Evolutionary conservation across 2,888 invertebrate genomes (phyloP).

Genomic region (Cosmopolites sordidus): DNA sequence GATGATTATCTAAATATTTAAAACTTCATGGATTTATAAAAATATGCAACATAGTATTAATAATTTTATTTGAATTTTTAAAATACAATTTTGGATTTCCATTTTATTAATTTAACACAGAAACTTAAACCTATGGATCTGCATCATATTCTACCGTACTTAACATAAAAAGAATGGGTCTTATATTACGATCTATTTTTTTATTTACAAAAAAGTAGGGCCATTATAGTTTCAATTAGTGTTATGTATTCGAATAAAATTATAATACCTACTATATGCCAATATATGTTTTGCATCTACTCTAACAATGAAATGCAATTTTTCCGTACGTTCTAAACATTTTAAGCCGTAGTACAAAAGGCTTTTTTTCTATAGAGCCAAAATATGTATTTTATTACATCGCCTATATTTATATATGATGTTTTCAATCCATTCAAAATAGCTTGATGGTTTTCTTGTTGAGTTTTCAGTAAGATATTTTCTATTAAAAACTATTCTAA

Average conservation of each 20-base stretch:
- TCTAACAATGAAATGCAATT: constrained; percentile 20
- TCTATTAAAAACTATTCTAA: too few species aligned
- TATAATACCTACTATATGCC: constrained; percentile 32
- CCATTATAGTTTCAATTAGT: constrained; percentile 7
- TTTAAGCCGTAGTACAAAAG: constrained; percentile 2
- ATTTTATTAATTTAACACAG: constrained; percentile 10
- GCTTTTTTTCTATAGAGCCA: constrained; percentile 2
- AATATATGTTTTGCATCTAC: constrained; percentile 25
- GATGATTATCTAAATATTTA: too few species aligned
- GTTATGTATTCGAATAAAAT: constrained; percentile 34
- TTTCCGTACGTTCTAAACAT: background rate
- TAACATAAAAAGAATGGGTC: background rate
- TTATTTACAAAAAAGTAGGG: constrained; percentile 22
- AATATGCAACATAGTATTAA: constrained; percentile 31
- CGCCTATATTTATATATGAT: too few species aligned
- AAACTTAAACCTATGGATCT: constrained; percentile 23
- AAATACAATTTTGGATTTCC: constrained; percentile 32
- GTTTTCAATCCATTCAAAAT: too few species aligned
- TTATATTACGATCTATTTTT: constrained; percentile 3
- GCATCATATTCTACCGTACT: background rate
- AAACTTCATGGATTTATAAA: too few species aligned
- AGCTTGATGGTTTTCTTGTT: too few species aligned
- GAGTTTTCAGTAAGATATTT: too few species aligned
- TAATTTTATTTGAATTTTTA: constrained; percentile 37
- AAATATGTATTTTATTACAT: constrained; percentile 1